Evolutionary conservation across 2,797 vertebrate species (phyloP), one percentile per base, ranked within the genome.

Genomic region (Siniperca undulata): DNA sequence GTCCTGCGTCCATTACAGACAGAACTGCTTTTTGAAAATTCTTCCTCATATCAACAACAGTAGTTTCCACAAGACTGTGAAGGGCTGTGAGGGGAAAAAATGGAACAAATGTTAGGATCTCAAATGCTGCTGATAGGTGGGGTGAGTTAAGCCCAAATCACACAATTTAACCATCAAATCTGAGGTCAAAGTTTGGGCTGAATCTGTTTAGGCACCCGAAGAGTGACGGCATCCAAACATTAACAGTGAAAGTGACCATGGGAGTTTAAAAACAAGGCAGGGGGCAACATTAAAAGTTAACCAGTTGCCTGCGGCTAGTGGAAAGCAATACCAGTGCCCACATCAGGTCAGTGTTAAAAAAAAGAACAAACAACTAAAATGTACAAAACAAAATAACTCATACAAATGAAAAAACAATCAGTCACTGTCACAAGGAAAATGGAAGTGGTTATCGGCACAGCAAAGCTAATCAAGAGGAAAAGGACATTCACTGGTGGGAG

Each of bases 41-140:
- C 75, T 89, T 93, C 92, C 89, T 92, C 83, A 84, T 85, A 92
- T 88, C 78, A 92, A 92, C 88, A 91, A 93, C 91, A 94, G 93
- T 89, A 94, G 93, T 91, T 92, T 93, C 88, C 90, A 90, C 88
- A 85, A 88, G 86, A 88, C 78, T 86, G 67, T 77, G 90, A 85
- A 72, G 80, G 82, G 82, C 94, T 94, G 93, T 46, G 48, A 22
- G 60, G 56, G 72, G 72, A 48, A 59, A 74, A 60, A 74, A 44
- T 52, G 71, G 70, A 79, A 91, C 27, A 86, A 44, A 40, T 1
- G 46, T 94, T 88, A 93, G 71, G 44, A 71, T 74, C 34, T 27
- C 2, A 60, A 34, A 10, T 19, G 3, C 12, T 16, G 20, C 50
- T 38, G 12, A 66, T 3, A 40, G 30, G 17, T 14, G 17, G 3